Evolutionary conservation across 2,888 invertebrate species (phyloP).

Genomic region (Leptura quadrifasciata): DNA sequence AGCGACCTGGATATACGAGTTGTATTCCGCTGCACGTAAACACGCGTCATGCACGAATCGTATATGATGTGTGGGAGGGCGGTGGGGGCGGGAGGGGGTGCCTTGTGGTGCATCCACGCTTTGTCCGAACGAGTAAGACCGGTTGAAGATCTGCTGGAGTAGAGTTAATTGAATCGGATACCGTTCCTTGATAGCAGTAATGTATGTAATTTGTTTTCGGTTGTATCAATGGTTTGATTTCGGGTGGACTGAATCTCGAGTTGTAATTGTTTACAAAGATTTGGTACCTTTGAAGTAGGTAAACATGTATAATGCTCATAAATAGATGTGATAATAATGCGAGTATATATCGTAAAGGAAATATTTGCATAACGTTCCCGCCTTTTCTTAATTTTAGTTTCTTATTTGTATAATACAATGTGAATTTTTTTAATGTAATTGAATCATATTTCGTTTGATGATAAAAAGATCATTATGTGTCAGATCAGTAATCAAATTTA

Average conservation of each 20-base stretch:
- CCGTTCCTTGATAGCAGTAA: constrained; percentile 24
- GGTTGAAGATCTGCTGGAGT: constrained; percentile 30
- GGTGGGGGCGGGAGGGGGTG: constrained; percentile 15
- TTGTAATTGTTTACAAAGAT: not conserved
- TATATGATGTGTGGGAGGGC: constrained; percentile 33
- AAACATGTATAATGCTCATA: not conserved
- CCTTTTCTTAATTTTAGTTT: not conserved
- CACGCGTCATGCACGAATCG: constrained; percentile 17
- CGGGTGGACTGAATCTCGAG: not conserved
- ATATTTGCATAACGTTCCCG: not conserved
- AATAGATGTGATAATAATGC: not conserved
- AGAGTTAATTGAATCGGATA: constrained; percentile 38
- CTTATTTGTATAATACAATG: not conserved
- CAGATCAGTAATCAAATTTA: too few relatives aligned
- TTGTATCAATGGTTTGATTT: constrained; percentile 15
- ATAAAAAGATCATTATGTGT: too few relatives aligned
- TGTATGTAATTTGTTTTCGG: constrained; percentile 37
- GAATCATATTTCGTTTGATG: too few relatives aligned
- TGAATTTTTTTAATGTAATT: too few relatives aligned
- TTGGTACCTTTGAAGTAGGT: not conserved
- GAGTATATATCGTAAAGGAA: not conserved
- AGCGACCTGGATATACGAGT: constrained; percentile 27
- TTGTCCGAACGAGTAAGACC: constrained; percentile 40
- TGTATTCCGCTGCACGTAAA: constrained; percentile 22
- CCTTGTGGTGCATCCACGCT: constrained; percentile 28